These are phyloP conservation scores for Archegozetes longisetosus DNA, from an alignment of 1,140 invertebrate genomes.

Conservation along the genomic window DNA sequence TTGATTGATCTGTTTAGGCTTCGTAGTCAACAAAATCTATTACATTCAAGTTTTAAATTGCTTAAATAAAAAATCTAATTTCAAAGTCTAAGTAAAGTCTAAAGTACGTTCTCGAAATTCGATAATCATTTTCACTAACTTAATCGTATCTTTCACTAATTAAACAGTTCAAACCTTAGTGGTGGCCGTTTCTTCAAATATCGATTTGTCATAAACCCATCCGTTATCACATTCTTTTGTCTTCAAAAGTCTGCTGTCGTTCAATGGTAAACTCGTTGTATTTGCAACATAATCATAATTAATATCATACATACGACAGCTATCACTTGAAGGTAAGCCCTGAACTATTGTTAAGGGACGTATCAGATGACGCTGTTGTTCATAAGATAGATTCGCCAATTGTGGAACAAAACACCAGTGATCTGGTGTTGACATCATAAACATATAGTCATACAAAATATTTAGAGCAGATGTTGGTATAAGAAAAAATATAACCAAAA, in stretches of 20 bases:
- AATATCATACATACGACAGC: conserved; percentile 22
- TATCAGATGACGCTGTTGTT: conserved; percentile 21
- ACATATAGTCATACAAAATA: conserved; percentile 30
- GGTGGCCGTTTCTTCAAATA: conserved; percentile 29
- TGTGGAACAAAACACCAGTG: conserved; percentile 39
- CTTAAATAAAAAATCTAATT: too few relatives aligned
- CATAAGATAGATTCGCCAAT: conserved; percentile 31
- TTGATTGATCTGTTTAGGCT: too few relatives aligned
- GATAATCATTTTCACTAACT: too few relatives aligned
- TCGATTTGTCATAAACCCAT: conserved; percentile 29
- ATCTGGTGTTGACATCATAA: conserved; percentile 35
- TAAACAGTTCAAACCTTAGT: conserved; percentile 26
- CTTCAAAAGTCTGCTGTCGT: conserved; percentile 25
- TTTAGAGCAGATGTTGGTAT: conserved; percentile 18
- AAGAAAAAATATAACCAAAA: conserved; percentile 16
- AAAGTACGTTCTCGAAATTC: too few relatives aligned
- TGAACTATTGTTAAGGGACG: conserved; percentile 8
- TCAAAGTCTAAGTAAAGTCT: too few relatives aligned
- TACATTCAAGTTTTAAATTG: too few relatives aligned
- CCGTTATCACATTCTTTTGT: conserved; percentile 25
- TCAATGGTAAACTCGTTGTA: conserved; percentile 5
- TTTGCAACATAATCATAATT: conserved; percentile 19
- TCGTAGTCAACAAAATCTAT: too few relatives aligned
- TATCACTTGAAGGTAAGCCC: neutral
- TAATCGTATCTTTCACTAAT: too few relatives aligned